These are phyloP conservation scores for Rhagonycha fulva DNA, from an alignment of 2,888 invertebrate genomes.

Conservation along the genomic window DNA sequence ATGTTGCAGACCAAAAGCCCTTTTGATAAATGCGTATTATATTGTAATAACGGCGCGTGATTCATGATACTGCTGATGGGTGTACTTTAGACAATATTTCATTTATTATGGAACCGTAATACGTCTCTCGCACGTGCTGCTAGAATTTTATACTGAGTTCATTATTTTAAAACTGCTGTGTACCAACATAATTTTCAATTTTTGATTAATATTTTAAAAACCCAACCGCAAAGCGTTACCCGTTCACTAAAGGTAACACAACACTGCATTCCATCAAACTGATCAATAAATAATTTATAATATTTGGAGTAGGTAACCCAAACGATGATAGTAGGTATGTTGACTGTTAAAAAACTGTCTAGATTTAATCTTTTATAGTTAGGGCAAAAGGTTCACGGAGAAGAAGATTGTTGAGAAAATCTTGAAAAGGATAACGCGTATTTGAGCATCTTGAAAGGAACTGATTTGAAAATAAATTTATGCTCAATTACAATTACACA, in stretches of 20 bases:
- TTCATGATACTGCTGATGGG: conserved; percentile 35
- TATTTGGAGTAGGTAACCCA: background rate
- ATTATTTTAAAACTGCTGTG: conserved; percentile 27
- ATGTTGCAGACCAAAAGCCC: conserved; percentile 31
- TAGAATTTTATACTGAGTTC: conserved; percentile 26
- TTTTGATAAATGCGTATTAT: conserved; percentile 35
- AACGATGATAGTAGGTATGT: background rate
- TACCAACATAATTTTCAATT: conserved; percentile 2
- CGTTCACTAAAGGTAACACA: background rate
- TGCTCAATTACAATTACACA: background rate
- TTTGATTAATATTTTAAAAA: conserved; percentile 1
- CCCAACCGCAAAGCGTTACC: background rate
- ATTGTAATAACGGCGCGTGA: conserved; percentile 31
- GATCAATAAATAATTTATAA: background rate
- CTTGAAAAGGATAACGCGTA: background rate
- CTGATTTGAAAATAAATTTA: background rate
- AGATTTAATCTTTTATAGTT: background rate
- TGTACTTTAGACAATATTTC: conserved; percentile 34
- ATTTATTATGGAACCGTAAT: conserved; percentile 30
- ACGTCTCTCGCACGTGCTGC: conserved; percentile 29
- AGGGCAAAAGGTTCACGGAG: background rate
- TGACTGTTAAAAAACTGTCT: background rate
- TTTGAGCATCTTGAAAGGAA: background rate
- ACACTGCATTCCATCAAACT: background rate
- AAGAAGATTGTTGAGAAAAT: background rate